Evolutionary conservation across 2,888 invertebrate genomes (phyloP), one percentile per base, ranked within the genome.

Genomic region (Dolichopus griseipennis): DNA sequence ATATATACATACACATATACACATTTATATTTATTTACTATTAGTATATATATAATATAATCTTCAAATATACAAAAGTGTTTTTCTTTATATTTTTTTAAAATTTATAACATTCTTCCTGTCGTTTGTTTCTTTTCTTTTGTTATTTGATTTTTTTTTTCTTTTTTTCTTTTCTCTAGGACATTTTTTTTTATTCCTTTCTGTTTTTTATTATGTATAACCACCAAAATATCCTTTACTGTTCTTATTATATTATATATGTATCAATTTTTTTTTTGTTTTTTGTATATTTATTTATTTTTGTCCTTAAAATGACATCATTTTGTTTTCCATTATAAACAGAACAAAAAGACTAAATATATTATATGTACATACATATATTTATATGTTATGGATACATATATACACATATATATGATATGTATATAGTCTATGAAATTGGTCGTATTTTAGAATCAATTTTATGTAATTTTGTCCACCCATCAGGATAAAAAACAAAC

Each of bases 21-120:
- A 27, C 5, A 27, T 5, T 2, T 27, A 27, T 27, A 4, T 27
- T 4, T 27, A 27, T 27, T 4, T 27, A 27, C 27, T 4, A 27
- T 4, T 27, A 27, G 27, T 27, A 27, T 27, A 27, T 27, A 27
- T 27, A 5, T 27, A 27, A 27, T 27, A 27, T 27, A 27, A n/a
- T n/a, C n/a, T n/a, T n/a, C 27, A 27, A 27, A 27, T 27, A 27
- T 2, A 52, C 52, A 12, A n/a, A 18, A 52, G 52, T 52, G 52
- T 52, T 52, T 52, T 52, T 18, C 52, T n/a, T 52, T 52, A 52
- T 52, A 52, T 52, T 52, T 52, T 52, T 52, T 52, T 52, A 52
- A 27, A 52, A 52, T 52, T 52, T 52, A 52, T 15, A 52, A 18
- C n/a, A 52, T 52, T 52, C n/a, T 52, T 52, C 37, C 37, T 10